A percentile compares a stretch with the other conserved stretches of the same genome.
Evolutionary conservation across 2,888 invertebrate species (phyloP).

Genomic region (Drosophila demipolita): DNA sequence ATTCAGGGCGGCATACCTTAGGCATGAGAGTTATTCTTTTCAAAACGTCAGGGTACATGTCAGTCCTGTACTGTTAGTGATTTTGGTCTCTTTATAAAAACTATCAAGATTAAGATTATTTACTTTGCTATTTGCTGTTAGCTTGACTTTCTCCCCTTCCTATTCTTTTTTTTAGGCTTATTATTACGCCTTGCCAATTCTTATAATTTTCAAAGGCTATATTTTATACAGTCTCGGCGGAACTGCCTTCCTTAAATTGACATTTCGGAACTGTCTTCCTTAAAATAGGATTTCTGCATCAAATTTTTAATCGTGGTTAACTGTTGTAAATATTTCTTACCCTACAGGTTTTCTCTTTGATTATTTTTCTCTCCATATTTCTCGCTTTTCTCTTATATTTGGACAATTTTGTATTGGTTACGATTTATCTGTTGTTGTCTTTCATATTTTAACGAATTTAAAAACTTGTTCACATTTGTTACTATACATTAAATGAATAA

Average conservation of each 20-base stretch:
- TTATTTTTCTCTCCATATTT: neutral
- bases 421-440: neutral
- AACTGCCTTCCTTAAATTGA: neutral
- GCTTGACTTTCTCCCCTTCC: neutral
- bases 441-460: neutral
- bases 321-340: neutral
- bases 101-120: neutral
- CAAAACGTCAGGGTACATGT: neutral
- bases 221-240: neutral
- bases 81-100: neutral
- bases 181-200: neutral
- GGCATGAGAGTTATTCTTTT: neutral
- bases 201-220: neutral
- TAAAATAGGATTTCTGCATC: neutral
- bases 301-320: neutral
- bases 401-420: neutral
- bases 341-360: neutral
- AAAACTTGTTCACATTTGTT: neutral
- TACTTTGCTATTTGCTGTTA: no score
- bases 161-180: no score
- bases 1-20: no score
- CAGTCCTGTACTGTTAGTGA: neutral
- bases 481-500: neutral
- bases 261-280: neutral
- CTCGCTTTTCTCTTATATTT: neutral